Percentiles rank a stretch among this genome's conserved stretches.
Evolutionary conservation across 1,140 invertebrate genomes (phyloP).

Genomic region (Melitaea cinxia): DNA sequence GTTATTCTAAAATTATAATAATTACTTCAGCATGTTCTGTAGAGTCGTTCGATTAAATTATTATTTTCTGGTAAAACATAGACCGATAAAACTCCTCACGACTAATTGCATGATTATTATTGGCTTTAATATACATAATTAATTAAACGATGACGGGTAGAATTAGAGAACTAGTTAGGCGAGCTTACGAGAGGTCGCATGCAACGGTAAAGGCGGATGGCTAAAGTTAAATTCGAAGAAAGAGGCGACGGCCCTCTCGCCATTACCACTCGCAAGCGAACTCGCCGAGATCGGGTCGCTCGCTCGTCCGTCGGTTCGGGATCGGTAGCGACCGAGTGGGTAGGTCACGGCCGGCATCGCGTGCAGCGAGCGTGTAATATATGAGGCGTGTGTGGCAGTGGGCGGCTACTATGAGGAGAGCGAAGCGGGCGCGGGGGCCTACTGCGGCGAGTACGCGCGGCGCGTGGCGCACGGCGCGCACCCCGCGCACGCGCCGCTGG

Average conservation of each 20-base stretch:
- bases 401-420: conserved; percentile 80
- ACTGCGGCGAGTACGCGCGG: conserved; percentile 76
- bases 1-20: conserved; percentile 44
- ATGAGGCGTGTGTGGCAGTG: conserved; percentile 77
- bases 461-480: conserved; percentile 78
- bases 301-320: conserved; percentile 5
- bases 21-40: conserved; percentile 60
- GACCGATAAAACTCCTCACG: background rate
- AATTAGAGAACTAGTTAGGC: conserved; percentile 33
- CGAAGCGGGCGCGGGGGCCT: conserved; percentile 56
- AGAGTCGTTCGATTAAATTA: conserved; percentile 16
- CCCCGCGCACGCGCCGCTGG: conserved; percentile 46
- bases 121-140: conserved; percentile 21
- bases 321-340: conserved; percentile 39
- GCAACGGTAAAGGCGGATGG: conserved; percentile 15
- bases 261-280: conserved; percentile 20
- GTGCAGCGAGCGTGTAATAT: conserved; percentile 39
- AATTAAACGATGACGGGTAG: conserved; percentile 29
- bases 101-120: conserved; percentile 34
- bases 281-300: background rate
- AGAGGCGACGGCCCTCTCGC: conserved; percentile 1
- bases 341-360: conserved; percentile 48
- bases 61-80: conserved; percentile 7
- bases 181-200: conserved; percentile 25
- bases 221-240: conserved; percentile 7